Percentiles rank a stretch among this genome's conserved stretches.
Evolutionary conservation across 1,140 invertebrate species (phyloP).

Genomic region (Aphidius ervi): DNA sequence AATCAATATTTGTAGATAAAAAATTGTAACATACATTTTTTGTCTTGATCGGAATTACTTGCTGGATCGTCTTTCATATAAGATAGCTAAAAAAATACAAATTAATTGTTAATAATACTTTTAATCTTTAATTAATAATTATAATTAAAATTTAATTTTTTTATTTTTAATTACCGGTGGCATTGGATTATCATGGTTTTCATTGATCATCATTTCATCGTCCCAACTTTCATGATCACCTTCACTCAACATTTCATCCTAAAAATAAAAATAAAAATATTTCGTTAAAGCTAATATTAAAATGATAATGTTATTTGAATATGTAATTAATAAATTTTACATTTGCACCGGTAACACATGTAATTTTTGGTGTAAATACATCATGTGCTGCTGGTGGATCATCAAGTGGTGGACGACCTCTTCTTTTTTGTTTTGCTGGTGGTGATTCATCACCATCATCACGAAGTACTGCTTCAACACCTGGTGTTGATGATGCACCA

Average conservation of each 20-base stretch:
- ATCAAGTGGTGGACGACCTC: conserved; percentile 63
- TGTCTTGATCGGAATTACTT: conserved; percentile 52
- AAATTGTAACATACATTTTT: conserved; percentile 45
- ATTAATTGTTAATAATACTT: conserved; percentile 2
- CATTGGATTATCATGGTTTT: conserved; percentile 46
- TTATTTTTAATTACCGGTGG: conserved; percentile 38
- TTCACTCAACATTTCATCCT: conserved; percentile 52
- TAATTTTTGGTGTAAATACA: conserved; percentile 55
- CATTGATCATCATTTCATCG: conserved; percentile 46
- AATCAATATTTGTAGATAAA: no score
- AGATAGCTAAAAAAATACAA: conserved; percentile 41
- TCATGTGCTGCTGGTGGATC: conserved; percentile 55
- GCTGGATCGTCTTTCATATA: conserved; percentile 45
- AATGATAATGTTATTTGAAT: no score
- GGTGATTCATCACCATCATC: conserved; percentile 43
- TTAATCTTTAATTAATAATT: conserved; percentile 1
- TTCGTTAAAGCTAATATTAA: neutral
- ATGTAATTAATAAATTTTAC: neutral
- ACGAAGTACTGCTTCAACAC: conserved; percentile 51
- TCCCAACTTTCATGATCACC: conserved; percentile 50
- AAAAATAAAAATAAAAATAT: conserved; percentile 9
- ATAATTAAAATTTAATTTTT: conserved; percentile 4
- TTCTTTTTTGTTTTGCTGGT: conserved; percentile 52
- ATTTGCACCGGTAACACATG: conserved; percentile 47
- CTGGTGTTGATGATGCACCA: conserved; percentile 42